Conservation (phyloP, 1,140 invertebrate genomes). For the Acromyrmex charruanus region DNA sequence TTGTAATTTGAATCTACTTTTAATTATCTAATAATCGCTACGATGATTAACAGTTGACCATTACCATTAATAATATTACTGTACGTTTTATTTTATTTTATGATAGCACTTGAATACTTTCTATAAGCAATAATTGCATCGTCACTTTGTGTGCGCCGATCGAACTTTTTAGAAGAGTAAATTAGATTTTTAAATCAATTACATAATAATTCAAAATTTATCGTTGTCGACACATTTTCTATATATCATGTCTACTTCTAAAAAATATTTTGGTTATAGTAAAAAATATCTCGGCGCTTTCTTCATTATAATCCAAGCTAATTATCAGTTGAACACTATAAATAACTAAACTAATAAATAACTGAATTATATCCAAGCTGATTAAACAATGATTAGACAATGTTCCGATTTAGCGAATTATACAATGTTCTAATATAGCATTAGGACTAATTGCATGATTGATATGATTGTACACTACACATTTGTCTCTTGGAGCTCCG, state of each 20-base stretch:
- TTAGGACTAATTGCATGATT: slow-evolving; percentile 1
- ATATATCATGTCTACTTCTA: slow-evolving; percentile 15
- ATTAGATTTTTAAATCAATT: slow-evolving; percentile 4
- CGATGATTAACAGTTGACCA: slow-evolving; percentile 17
- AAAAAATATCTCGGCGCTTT: background rate
- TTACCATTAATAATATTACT: slow-evolving; percentile 3
- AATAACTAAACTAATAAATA: slow-evolving; percentile 19
- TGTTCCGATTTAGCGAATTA: slow-evolving; percentile 5
- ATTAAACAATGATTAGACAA: background rate
- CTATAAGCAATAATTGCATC: slow-evolving; percentile 20
- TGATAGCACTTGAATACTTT: slow-evolving; percentile 49
- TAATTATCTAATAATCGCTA: slow-evolving; percentile 16
- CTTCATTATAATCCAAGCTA: background rate
- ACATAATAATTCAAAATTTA: background rate
- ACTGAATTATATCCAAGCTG: background rate
- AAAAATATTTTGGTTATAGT: slow-evolving; percentile 2
- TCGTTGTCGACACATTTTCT: slow-evolving; percentile 23
- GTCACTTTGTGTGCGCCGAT: background rate
- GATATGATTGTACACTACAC: slow-evolving; percentile 62
- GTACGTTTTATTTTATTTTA: slow-evolving; percentile 19
- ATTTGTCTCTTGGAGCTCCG: slow-evolving; percentile 72
- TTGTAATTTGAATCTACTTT: background rate
- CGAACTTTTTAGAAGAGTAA: slow-evolving; percentile 10
- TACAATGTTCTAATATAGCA: background rate
- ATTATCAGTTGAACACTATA: background rate